Evolutionary conservation across 1,140 invertebrate genomes (phyloP), one percentile per base, ranked within the genome.

Genomic region (Monomorium pharaonis): DNA sequence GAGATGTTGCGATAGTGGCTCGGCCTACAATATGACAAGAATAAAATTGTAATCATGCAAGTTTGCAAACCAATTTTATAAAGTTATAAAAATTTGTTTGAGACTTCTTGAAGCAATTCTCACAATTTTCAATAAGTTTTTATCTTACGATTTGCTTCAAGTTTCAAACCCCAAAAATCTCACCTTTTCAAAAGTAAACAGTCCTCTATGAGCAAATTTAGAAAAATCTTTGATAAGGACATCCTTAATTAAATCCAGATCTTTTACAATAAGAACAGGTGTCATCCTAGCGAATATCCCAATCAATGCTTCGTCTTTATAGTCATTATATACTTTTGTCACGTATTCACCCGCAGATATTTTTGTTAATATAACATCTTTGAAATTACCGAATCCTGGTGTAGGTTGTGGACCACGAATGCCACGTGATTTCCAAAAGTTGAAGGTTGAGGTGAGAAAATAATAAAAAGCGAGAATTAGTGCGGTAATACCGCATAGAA

Each of bases 141-240:
- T 2, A 21, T n/a, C 3, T 7, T 9, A 54, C 7, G 51, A 44
- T 44, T 44, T 7, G 7, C 42, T 44, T 44, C 7, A 44, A 44
- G 2, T 5, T 0, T 44, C 44, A 44, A 12, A 44, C 2, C 12
- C 7, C 10, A 14, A 44, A 44, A 5, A 12, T 44, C 54, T 56
- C 21, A 56, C 54, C 54, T 24, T 56, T 51, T 51, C 49, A 7
- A 18, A 62, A 9, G 16, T 62, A 9, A 16, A 3, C 2, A 18
- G 1, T 3, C 94, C 94, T 27, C 95, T 92, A 81, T 95, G 90
- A 9, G 93, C 72, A 54, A 96, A 96, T 63, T 91, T 90, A 0
- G 93, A 89, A 69, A 96, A 96, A 72, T 96, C 94, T 85, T 95
- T 96, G 1, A 96, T 95, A 7, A 96, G 42, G 2, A 96, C 85